These are phyloP conservation scores for Chrysolina oricalcia DNA, from an alignment of 2,888 invertebrate genomes.

Conservation along the genomic window DNA sequence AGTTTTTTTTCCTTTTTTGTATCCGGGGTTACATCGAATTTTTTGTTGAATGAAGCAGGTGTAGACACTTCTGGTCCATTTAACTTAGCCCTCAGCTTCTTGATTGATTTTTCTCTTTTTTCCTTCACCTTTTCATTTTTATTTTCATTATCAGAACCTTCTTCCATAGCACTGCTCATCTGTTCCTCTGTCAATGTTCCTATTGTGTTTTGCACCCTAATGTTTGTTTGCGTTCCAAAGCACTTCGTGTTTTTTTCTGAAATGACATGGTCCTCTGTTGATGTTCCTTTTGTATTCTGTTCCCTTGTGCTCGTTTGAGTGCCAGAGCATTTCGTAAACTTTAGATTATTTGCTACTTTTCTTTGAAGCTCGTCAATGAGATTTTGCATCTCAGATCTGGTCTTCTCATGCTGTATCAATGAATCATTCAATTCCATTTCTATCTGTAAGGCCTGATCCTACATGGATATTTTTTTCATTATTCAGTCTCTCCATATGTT, in stretches of 20 bases:
- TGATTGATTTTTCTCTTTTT: no score
- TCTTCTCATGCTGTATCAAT: slow-evolving; percentile 13
- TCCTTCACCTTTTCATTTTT: no score
- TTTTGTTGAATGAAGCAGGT: no score
- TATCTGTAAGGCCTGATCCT: slow-evolving; percentile 24
- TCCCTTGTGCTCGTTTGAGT: no score
- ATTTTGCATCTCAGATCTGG: slow-evolving; percentile 30
- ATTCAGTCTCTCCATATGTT: no score
- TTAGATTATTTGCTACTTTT: slow-evolving; percentile 29
- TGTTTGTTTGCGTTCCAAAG: slow-evolving; percentile 18
- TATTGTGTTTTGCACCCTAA: slow-evolving; percentile 12
- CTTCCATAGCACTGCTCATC: background rate
- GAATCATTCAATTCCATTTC: slow-evolving; percentile 22
- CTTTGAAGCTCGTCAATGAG: no score
- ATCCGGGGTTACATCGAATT: slow-evolving; percentile 4
- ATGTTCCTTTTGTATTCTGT: background rate
- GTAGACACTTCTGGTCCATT: no score
- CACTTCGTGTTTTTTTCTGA: slow-evolving; percentile 6
- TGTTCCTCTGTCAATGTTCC: background rate
- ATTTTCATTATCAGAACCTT: slow-evolving; percentile 5
- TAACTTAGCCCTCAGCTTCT: no score
- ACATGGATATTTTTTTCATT: slow-evolving; percentile 4
- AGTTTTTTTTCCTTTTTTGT: background rate
- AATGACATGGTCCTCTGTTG: background rate
- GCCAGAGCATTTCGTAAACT: slow-evolving; percentile 15